These are phyloP conservation scores for Burhinus oedicnemus DNA, from an alignment of 2,113 vertebrate species.

Conservation along the genomic window DNA sequence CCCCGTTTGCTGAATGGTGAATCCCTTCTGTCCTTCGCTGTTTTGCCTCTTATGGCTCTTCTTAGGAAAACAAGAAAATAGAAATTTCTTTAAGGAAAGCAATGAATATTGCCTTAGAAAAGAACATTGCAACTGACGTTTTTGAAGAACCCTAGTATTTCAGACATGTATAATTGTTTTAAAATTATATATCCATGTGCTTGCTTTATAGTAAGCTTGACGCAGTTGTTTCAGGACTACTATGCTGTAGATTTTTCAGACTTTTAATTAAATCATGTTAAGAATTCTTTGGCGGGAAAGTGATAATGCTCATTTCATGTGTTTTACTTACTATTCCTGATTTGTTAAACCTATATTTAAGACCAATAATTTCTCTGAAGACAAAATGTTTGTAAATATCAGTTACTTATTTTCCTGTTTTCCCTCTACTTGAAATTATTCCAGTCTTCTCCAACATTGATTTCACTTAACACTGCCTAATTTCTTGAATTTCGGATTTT, in stretches of 20 bases:
- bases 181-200: not conserved
- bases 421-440: not conserved
- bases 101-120: not conserved
- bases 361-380: slow-evolving; percentile 16
- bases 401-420: not conserved
- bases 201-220: not conserved
- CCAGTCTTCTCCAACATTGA: not conserved
- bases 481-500: not conserved
- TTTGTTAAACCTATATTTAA: slow-evolving; percentile 37
- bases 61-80: not conserved
- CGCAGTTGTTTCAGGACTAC: not conserved
- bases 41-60: not conserved
- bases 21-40: not conserved
- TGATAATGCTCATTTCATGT: not conserved
- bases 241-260: not conserved
- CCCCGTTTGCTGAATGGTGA: not conserved
- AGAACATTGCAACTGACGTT: not conserved
- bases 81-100: not conserved
- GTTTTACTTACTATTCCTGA: not conserved
- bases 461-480: not conserved
- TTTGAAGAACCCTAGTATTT: not conserved
- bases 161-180: not conserved
- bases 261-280: not conserved
- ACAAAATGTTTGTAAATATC: slow-evolving; percentile 16
- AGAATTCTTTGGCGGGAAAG: not conserved